Base-by-base conservation (phyloP, 2,797 vertebrate genomes). In the Nyctalus aviator region DNA sequence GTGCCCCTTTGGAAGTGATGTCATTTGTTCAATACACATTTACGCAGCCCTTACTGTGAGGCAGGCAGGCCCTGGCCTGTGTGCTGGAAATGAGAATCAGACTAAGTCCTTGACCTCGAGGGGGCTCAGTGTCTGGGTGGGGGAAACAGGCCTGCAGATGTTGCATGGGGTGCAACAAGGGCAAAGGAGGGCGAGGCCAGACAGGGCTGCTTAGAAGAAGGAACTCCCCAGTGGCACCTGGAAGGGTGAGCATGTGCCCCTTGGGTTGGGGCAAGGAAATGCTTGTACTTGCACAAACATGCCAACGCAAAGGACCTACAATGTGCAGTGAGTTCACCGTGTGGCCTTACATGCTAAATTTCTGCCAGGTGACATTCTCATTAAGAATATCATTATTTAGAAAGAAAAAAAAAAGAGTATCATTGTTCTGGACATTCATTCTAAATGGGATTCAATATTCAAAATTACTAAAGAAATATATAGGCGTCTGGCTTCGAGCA, bases 401-500 rank as follows among this genome's bases (percentile, higher is more conserved):
- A 12, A 12, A n/a, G n/a, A 46, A 46, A 44, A 8, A 44, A 44
- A 46, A 66, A 76, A 84, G 17, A 84, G 72, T 17, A 48, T 23
- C 11, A 59, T 88, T 30, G 86, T 69, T 64, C 32, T 6, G 66
- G 32, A 37, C 9, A 46, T 11, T 62, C 30, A 48, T 35, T 93
- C 73, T 69, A 91, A 78, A n/a, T 17, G n/a, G 46, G 55, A 75
- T 93, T 89, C n/a, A 35, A 20, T n/a, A n/a, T n/a, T n/a, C n/a
- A n/a, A n/a, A n/a, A 53, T 9, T 41, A 62, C 12, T 23, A 62
- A 82, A 84, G 3, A 73, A 25, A 53, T 44, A 50, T 2, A n/a
- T 0, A 92, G 37, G 20, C 11, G 11, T 83, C 25, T 71, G 84
- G 78, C 35, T 55, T 83, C 50, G 35, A 66, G 35, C 46, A 83